Evolutionary conservation across 1,140 invertebrate species (phyloP).

Genomic region (Proctacanthus coquilletti): DNA sequence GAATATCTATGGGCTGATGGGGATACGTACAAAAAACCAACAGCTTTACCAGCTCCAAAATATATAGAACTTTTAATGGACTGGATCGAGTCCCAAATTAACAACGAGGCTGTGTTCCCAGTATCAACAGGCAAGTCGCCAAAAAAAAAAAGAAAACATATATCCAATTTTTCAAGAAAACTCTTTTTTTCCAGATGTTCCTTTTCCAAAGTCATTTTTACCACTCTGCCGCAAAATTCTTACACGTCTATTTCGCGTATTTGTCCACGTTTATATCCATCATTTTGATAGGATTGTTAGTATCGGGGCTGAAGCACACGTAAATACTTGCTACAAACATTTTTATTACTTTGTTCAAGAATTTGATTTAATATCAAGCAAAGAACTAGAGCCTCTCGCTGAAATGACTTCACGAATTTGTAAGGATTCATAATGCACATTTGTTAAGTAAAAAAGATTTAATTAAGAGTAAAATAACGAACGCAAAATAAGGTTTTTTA

Average conservation of each 20-base stretch:
- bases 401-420: slow-evolving; percentile 62
- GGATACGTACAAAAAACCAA: slow-evolving; percentile 68
- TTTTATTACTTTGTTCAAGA: slow-evolving; percentile 91
- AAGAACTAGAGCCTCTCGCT: slow-evolving; percentile 75
- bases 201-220: slow-evolving; percentile 77
- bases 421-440: too few relatives aligned
- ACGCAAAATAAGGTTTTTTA: too few relatives aligned
- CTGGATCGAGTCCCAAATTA: slow-evolving; percentile 88
- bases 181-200: slow-evolving; percentile 39
- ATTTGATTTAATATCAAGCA: slow-evolving; percentile 68
- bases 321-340: slow-evolving; percentile 94
- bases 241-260: slow-evolving; percentile 80
- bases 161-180: slow-evolving; percentile 57
- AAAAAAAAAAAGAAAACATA: slow-evolving; percentile 81
- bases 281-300: slow-evolving; percentile 83
- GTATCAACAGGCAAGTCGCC: slow-evolving; percentile 52
- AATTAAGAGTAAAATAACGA: too few relatives aligned
- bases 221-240: slow-evolving; percentile 75
- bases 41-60: slow-evolving; percentile 68
- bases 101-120: slow-evolving; percentile 79
- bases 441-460: too few relatives aligned
- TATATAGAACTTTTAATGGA: slow-evolving; percentile 85
- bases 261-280: slow-evolving; percentile 95
- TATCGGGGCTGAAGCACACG: slow-evolving; percentile 84
- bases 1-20: slow-evolving; percentile 92